These are phyloP conservation scores for Melitaea athalia DNA, from an alignment of 2,888 invertebrate species.

Conservation along the genomic window DNA sequence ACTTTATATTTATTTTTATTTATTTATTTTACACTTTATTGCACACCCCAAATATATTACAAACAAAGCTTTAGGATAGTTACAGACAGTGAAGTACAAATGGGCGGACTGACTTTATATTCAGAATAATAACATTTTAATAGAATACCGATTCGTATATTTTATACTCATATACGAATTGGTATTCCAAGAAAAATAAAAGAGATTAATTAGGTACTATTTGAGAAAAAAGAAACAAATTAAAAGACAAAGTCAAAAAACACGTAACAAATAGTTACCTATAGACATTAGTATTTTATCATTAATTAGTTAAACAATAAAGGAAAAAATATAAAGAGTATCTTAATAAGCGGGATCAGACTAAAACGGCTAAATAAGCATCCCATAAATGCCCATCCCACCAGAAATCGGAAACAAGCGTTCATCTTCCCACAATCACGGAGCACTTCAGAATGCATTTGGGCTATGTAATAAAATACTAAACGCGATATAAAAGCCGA, in stretches of 20 bases:
- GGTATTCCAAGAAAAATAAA: no score
- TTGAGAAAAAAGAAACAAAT: not conserved
- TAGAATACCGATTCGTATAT: no score
- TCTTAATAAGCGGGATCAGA: not conserved
- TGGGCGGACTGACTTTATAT: no score
- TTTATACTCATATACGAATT: no score
- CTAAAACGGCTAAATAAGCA: constrained; percentile 11
- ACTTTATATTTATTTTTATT: no score
- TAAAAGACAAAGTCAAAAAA: not conserved
- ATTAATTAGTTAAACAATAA: not conserved
- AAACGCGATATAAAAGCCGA: constrained; percentile 75
- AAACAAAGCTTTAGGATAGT: no score
- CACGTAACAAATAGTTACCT: not conserved
- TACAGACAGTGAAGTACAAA: no score
- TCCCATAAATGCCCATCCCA: constrained; percentile 52
- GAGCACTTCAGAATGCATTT: constrained; percentile 69
- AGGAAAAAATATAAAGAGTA: not conserved
- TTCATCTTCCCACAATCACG: constrained; percentile 59
- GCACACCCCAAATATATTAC: no score
- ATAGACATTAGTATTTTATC: not conserved
- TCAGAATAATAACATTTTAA: no score
- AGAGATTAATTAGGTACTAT: no score
- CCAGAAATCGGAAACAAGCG: constrained; percentile 61
- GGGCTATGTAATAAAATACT: constrained; percentile 78
- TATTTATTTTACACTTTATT: no score